Evolutionary conservation across 2,113 vertebrate species (phyloP).

Genomic region (Scortum barcoo): DNA sequence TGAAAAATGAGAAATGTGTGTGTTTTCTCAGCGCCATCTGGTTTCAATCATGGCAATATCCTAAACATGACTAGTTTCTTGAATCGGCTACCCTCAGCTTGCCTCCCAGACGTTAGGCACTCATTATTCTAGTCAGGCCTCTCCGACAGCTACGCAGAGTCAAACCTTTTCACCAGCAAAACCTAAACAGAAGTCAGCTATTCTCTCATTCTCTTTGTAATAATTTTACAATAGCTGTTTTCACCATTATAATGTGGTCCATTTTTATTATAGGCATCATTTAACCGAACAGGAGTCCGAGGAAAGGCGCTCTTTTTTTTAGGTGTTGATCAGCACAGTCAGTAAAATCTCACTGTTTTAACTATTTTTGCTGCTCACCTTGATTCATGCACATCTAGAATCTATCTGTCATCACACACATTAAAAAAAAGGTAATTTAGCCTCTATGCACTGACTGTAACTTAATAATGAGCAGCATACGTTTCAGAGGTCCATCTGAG

Average conservation of each 20-base stretch:
- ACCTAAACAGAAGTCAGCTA: conserved; percentile 24
- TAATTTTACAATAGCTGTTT: conserved; percentile 15
- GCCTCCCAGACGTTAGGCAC: conserved; percentile 66
- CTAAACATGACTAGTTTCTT: conserved; percentile 74
- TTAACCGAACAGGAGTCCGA: neutral
- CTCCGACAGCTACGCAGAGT: conserved; percentile 51
- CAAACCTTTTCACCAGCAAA: conserved; percentile 44
- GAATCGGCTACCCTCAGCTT: conserved; percentile 61
- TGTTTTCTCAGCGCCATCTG: conserved; percentile 75
- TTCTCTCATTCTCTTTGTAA: neutral
- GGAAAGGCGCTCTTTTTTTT: neutral
- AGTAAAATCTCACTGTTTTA: neutral
- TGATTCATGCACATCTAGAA: neutral
- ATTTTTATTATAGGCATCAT: neutral
- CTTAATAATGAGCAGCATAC: neutral
- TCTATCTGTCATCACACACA: neutral
- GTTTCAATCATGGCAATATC: conserved; percentile 75
- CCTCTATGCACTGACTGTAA: neutral
- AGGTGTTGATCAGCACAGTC: neutral
- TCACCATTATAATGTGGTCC: conserved; percentile 2
- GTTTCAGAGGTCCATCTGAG: neutral
- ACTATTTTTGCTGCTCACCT: neutral
- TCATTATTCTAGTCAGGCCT: conserved; percentile 79
- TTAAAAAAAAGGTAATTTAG: neutral
- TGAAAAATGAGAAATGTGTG: conserved; percentile 78